Percentiles rank a stretch among this genome's conserved stretches.
phyloP scores from a whole-genome alignment of 2,113 vertebrate species.

The Urocitellus parryii region DNA sequence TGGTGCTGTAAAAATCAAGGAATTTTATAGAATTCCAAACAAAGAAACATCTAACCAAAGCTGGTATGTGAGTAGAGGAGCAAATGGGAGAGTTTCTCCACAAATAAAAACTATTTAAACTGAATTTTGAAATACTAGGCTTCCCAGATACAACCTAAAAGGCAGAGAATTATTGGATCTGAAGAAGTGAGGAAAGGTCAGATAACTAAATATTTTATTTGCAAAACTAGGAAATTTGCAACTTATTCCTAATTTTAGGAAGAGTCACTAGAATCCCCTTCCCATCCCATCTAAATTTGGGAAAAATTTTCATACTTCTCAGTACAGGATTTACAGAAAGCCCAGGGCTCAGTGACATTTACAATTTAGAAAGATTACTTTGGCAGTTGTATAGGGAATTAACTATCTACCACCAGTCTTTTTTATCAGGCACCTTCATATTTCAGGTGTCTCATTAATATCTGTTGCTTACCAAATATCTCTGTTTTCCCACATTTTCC shows the following conservation, averaged over 20 bases:
- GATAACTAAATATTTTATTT: not conserved
- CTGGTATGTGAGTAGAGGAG: rapidly evolving
- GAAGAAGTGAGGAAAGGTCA: not conserved
- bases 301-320: not conserved
- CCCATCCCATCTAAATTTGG: not conserved
- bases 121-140: not conserved
- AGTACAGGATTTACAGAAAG: not conserved
- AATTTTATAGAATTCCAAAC: not conserved
- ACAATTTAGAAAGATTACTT: not conserved
- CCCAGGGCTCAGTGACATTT: not conserved
- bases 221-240: not conserved
- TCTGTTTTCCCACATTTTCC: not conserved
- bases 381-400: not conserved
- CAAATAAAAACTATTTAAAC: not conserved
- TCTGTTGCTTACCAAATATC: not conserved
- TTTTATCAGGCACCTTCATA: not conserved
- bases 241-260: not conserved
- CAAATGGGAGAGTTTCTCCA: not conserved
- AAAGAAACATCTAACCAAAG: not conserved
- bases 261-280: not conserved
- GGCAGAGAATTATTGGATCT: not conserved
- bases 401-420: not conserved
- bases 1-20: not conserved
- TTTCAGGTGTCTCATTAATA: not conserved
- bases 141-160: not conserved